Evolutionary conservation across 30 jellyfish, hydroid and myxozoan species (phyloP).

Genomic region (Kudoa iwatai): DNA sequence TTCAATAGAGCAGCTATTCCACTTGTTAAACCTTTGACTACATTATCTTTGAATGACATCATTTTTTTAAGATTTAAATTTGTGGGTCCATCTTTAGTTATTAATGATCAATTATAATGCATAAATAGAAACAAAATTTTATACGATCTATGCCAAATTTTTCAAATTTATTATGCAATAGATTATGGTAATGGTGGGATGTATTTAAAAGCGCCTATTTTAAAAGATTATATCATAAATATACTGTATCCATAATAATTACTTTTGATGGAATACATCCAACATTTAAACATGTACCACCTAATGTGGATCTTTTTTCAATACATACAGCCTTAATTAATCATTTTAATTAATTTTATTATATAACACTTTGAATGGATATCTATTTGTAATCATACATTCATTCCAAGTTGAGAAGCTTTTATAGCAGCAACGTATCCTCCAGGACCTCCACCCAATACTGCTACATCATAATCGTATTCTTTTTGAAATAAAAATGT

Average conservation of each 20-base stretch:
- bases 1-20: conserved; percentile 79
- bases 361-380: no score
- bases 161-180: conserved; percentile 19
- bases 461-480: conserved; percentile 51
- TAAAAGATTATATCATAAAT: no score
- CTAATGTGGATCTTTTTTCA: conserved; percentile 64
- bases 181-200: conserved; percentile 62
- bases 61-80: conserved; percentile 21
- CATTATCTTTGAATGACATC: conserved; percentile 46
- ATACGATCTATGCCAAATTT: background rate
- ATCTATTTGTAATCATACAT: conserved; percentile 4
- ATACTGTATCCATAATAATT: no score
- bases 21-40: conserved; percentile 50
- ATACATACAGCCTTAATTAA: conserved; percentile 43
- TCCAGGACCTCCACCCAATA: conserved; percentile 95
- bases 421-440: conserved; percentile 97
- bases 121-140: background rate
- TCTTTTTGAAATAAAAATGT: no score
- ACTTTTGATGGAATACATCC: conserved; percentile 93
- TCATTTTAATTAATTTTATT: background rate
- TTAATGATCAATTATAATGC: no score
- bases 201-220: conserved; percentile 31
- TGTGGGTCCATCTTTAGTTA: conserved; percentile 13
- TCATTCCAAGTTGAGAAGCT: conserved; percentile 92
- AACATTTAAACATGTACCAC: conserved; percentile 89